Conservation (phyloP, 2,888 invertebrate genomes). For the Tipula unca region DNA sequence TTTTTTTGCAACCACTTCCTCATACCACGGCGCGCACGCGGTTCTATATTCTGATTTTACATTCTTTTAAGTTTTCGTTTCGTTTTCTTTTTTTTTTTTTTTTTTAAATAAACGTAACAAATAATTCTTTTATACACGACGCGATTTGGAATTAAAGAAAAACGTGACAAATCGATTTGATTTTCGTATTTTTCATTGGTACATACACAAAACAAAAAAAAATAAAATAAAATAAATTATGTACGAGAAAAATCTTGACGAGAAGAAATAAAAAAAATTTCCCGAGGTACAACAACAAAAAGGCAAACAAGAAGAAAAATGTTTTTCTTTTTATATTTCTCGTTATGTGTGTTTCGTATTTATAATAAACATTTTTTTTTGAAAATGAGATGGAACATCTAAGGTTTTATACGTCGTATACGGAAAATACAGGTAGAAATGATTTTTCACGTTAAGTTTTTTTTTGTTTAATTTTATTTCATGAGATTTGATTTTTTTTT, state of each 20-base stretch:
- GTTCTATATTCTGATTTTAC: not conserved
- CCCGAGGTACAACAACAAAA: not conserved
- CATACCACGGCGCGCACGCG: not conserved
- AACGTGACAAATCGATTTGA: slow-evolving; percentile 14
- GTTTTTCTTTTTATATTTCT: not conserved
- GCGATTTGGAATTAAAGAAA: not conserved
- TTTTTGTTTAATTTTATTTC: not conserved
- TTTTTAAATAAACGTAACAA: not conserved
- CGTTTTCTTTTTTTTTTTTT: not conserved
- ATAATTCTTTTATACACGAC: not conserved
- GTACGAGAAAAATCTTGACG: not conserved
- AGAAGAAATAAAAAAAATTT: not conserved
- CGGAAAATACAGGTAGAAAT: not conserved
- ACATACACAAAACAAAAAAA: not conserved
- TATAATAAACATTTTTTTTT: not conserved
- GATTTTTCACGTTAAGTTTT: not conserved
- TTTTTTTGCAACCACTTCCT: not conserved
- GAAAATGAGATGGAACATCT: not conserved
- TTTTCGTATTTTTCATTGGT: not conserved
- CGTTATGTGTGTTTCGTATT: not conserved
- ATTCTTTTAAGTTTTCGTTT: not conserved
- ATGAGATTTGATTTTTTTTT: not conserved
- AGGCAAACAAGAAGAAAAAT: not conserved
- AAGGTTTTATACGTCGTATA: too few species aligned
- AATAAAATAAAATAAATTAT: not conserved